Percentiles rank a stretch among this genome's conserved stretches.
These are phyloP conservation scores for Holacanthus passer DNA, from an alignment of 2,113 vertebrate genomes.

Conservation along the genomic window DNA sequence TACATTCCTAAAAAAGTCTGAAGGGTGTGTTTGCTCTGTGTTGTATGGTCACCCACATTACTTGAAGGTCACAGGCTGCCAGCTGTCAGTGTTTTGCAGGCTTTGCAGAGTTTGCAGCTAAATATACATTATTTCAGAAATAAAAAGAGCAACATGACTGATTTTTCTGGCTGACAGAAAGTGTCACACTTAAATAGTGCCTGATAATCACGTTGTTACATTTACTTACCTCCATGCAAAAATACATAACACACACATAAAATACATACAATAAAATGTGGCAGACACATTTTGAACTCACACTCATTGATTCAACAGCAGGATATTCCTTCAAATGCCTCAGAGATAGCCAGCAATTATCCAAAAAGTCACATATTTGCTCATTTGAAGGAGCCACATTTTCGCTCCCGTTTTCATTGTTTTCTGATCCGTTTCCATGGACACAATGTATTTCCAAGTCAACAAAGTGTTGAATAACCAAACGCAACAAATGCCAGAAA, in stretches of 20 bases:
- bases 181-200: too few species aligned
- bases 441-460: not conserved
- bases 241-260: too few species aligned
- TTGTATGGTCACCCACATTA: not conserved
- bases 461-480: not conserved
- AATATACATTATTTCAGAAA: not conserved
- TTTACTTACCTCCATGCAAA: not conserved
- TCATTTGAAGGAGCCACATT: not conserved
- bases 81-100: not conserved
- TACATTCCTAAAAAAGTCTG: not conserved
- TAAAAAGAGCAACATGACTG: not conserved
- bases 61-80: constrained; percentile 7
- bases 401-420: not conserved
- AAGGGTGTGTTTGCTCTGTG: not conserved
- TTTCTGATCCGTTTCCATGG: constrained; percentile 1
- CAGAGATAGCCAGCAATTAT: not conserved
- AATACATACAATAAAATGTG: not conserved
- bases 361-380: not conserved
- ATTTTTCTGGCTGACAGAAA: not conserved
- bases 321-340: not conserved
- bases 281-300: not conserved
- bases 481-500: not conserved
- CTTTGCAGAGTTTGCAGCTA: not conserved
- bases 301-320: not conserved
- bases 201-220: not conserved